Evolutionary conservation across 2,888 invertebrate genomes (phyloP).

Genomic region (Cheilosia impressa): DNA sequence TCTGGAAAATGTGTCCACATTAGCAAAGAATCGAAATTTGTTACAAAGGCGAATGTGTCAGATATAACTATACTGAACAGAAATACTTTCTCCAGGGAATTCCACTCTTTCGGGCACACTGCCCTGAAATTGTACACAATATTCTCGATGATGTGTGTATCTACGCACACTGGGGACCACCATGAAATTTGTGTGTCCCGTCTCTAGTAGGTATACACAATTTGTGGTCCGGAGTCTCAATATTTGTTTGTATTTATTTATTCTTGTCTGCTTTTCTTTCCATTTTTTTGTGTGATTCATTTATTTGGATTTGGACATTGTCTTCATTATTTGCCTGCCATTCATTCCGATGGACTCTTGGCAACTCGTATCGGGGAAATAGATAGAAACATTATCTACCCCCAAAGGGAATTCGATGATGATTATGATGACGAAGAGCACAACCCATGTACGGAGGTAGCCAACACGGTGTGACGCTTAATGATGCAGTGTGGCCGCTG

Average conservation of each 20-base stretch:
- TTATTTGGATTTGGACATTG: conserved; percentile 74
- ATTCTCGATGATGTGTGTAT: conserved; percentile 70
- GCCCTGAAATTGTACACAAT: conserved; percentile 47
- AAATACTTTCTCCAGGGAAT: conserved; percentile 71
- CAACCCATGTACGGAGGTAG: conserved; percentile 37
- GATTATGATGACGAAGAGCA: conserved; percentile 39
- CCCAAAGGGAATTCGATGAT: conserved; percentile 60
- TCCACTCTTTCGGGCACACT: conserved; percentile 60
- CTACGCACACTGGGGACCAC: conserved; percentile 59
- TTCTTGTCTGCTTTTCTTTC: conserved; percentile 71
- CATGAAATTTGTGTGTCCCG: conserved; percentile 68
- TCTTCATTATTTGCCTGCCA: conserved; percentile 71
- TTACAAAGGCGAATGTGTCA: conserved; percentile 68
- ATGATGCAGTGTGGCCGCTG: conserved; percentile 60
- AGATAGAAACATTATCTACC: conserved; percentile 73
- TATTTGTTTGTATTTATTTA: conserved; percentile 73
- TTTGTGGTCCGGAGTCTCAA: conserved; percentile 57
- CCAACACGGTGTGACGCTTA: conserved; percentile 62
- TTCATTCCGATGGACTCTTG: conserved; percentile 55
- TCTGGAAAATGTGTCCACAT: conserved; percentile 74
- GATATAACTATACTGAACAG: conserved; percentile 24
- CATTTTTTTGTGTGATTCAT: conserved; percentile 61
- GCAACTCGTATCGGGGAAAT: conserved; percentile 56
- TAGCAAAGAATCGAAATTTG: conserved; percentile 68
- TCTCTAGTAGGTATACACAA: conserved; percentile 13